Evolutionary conservation across 2,888 invertebrate species (phyloP).

Genomic region (Rapana venosa): DNA sequence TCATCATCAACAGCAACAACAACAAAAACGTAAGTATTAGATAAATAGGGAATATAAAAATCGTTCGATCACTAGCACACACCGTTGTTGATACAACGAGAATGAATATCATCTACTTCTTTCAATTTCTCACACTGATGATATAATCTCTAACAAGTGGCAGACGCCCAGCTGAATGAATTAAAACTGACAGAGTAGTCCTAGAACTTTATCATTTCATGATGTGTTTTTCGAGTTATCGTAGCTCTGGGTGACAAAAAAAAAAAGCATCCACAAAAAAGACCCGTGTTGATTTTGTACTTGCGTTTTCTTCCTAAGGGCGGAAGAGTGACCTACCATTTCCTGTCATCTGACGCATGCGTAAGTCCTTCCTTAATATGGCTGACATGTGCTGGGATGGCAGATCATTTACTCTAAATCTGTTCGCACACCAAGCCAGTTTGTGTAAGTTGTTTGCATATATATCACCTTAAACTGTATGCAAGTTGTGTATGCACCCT

Average conservation of each 20-base stretch:
- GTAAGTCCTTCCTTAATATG: conserved; percentile 17
- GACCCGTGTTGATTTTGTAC: neutral
- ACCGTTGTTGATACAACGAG: too few relatives aligned
- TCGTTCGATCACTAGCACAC: too few relatives aligned
- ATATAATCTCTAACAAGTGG: neutral
- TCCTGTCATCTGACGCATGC: neutral
- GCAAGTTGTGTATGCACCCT: neutral
- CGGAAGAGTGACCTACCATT: neutral
- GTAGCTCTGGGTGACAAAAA: neutral
- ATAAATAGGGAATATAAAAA: too few relatives aligned
- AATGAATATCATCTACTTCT: too few relatives aligned
- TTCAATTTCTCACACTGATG: neutral
- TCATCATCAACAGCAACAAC: too few relatives aligned
- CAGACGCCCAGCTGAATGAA: neutral
- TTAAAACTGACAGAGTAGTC: neutral
- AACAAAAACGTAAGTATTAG: too few relatives aligned
- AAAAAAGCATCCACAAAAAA: neutral
- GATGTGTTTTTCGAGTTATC: neutral
- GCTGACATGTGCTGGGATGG: conserved; percentile 20
- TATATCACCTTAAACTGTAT: neutral
- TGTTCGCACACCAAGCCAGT: conserved; percentile 12
- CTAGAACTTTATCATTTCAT: neutral
- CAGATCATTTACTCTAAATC: neutral
- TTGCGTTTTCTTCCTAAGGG: neutral
- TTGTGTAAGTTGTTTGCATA: neutral